Evolutionary conservation across 2,888 invertebrate species (phyloP).

Genomic region (Habrosyne pyritoides): DNA sequence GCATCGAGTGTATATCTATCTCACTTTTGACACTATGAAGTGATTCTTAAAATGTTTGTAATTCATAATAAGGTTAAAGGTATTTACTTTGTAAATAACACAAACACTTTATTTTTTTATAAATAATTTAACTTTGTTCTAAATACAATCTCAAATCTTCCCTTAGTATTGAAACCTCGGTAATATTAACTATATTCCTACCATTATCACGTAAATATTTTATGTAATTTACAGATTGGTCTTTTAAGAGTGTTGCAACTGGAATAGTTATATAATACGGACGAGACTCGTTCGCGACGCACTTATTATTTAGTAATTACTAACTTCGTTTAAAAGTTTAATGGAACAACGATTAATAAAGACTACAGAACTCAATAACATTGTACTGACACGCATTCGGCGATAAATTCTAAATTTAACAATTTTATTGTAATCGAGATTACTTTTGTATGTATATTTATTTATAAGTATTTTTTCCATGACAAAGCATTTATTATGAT

Average conservation of each 20-base stretch:
- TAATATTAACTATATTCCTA: too few species aligned
- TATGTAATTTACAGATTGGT: slow-evolving; percentile 79
- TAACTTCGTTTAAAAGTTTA: slow-evolving; percentile 55
- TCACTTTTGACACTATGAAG: slow-evolving; percentile 20
- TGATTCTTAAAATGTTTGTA: slow-evolving; percentile 19
- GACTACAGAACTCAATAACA: slow-evolving; percentile 57
- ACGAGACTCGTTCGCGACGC: slow-evolving; percentile 47
- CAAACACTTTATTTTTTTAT: background rate
- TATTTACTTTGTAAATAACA: slow-evolving; percentile 3
- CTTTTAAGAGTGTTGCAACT: slow-evolving; percentile 80
- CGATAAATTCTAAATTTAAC: slow-evolving; percentile 38
- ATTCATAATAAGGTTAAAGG: background rate
- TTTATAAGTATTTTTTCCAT: slow-evolving; percentile 69
- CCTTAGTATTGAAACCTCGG: background rate
- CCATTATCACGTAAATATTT: slow-evolving; percentile 31
- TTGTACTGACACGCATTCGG: slow-evolving; percentile 30
- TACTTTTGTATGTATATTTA: slow-evolving; percentile 61
- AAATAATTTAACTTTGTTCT: background rate
- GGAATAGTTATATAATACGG: slow-evolving; percentile 72
- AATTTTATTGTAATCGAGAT: slow-evolving; percentile 44
- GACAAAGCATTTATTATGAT: slow-evolving; percentile 77
- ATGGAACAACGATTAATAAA: slow-evolving; percentile 75
- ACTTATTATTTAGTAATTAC: slow-evolving; percentile 45
- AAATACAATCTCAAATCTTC: background rate
- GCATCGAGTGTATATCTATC: slow-evolving; percentile 30